phyloP scores from a whole-genome alignment of 2,113 vertebrate genomes.

The Bombycilla garrulus region DNA sequence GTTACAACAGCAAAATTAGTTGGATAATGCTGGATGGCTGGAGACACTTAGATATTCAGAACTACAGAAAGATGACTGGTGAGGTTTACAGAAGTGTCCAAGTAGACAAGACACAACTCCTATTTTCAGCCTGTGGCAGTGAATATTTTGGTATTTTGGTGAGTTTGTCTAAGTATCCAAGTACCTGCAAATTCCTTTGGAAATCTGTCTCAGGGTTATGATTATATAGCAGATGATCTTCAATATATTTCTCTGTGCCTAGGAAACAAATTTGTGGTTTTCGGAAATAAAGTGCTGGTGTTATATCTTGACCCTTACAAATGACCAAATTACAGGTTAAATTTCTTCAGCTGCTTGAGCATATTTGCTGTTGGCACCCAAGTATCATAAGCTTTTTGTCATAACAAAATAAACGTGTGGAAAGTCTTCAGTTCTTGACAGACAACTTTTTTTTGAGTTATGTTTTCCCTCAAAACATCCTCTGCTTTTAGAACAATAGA shows the following conservation, averaged over 20 bases:
- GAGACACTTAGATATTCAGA: neutral
- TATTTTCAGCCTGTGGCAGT: neutral
- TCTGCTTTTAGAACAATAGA: slow-evolving; percentile 7
- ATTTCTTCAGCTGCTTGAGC: neutral
- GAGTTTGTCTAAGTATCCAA: neutral
- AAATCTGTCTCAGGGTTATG: neutral
- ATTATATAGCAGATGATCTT: neutral
- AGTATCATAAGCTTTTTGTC: neutral
- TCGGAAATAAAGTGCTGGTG: neutral
- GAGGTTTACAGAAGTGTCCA: neutral
- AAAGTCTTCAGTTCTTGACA: neutral
- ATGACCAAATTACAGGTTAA: neutral
- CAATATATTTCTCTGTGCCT: neutral
- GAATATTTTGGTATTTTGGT: neutral
- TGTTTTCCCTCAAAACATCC: neutral
- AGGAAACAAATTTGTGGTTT: neutral
- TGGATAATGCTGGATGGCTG: neutral
- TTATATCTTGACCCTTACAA: neutral
- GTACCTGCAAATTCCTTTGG: neutral
- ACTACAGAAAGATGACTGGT: neutral
- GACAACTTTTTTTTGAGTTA: neutral
- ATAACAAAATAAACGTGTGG: neutral
- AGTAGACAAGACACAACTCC: neutral
- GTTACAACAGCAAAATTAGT: neutral
- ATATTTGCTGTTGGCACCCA: neutral